Percentiles rank a stretch among this genome's conserved stretches.
phyloP scores from a whole-genome alignment of 2,797 vertebrate genomes.

The Schizopygopsis malacanthus region DNA sequence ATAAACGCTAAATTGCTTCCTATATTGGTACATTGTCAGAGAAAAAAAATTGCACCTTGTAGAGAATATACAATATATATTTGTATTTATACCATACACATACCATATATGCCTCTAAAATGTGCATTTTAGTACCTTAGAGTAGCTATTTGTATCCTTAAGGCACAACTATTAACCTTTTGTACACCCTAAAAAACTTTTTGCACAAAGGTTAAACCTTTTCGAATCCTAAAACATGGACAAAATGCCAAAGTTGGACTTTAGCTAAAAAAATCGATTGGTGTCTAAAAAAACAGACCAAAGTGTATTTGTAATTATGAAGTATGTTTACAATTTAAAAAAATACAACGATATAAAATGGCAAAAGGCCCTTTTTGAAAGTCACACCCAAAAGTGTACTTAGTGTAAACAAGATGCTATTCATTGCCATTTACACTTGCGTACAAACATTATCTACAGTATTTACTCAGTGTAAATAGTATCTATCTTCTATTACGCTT shows the following conservation, averaged over 20 bases:
- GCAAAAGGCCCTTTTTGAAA: background rate
- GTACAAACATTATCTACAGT: slow-evolving; percentile 10
- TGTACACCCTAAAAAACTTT: background rate
- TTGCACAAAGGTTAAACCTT: background rate
- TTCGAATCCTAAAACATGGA: background rate
- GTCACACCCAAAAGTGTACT: background rate
- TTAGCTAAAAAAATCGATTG: background rate
- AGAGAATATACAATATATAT: no score
- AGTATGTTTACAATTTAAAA: background rate
- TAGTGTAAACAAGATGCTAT: background rate
- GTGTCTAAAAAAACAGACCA: background rate
- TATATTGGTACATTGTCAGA: background rate
- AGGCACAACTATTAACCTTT: background rate
- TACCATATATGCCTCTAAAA: background rate
- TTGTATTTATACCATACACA: no score
- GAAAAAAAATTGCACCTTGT: background rate
- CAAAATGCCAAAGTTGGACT: no score
- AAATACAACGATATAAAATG: background rate
- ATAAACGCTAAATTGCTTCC: slow-evolving; percentile 63
- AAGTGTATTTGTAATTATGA: background rate
- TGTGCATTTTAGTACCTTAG: background rate
- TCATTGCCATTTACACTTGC: background rate
- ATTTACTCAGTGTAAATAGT: slow-evolving; percentile 22
- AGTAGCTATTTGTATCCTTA: background rate
- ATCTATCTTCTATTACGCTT: slow-evolving; percentile 9